Base-by-base conservation (phyloP, 2,888 invertebrate genomes). In the Pollenia amentaria region DNA sequence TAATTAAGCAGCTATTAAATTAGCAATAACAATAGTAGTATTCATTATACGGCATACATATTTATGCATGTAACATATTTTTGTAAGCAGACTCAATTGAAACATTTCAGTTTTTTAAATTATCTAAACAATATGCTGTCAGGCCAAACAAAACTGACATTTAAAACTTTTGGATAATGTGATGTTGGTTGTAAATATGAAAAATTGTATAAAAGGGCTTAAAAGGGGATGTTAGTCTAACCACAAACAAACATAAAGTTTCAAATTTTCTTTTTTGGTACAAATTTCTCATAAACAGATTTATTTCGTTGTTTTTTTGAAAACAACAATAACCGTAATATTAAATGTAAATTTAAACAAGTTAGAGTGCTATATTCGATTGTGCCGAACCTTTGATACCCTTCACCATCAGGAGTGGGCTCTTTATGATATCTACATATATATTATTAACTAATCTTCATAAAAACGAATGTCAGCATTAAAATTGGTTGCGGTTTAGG, bases 71-170 rank as follows among this genome's bases (percentile, higher is more conserved):
- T 9, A 2, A 64, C 18, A 46, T 3, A 67, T 11, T 10, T 67
- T 48, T 9, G 18, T 16, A 2, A 64, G 12, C 14, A 29, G 18
- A 8, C 2, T 11, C 55, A 29, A 11, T 48, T 29, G 16, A 46
- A 60, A 73, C 42, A 14, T 60, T 73, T 73, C 29, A 46, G 62
- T 75, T 75, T 75, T 48, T 9, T 38, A 48, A 75, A 75, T 60
- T 60, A 73, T 73, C 48, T 60, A 38, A 73, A 73, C 16, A 44
- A 48, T 44, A 60, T 60, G 72, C 42, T 60, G 57, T 46, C 38
- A 9, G 46, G 1, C 7, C 44, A n/a, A 1, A 18, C 3, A 62
- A 29, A 16, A 38, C 7, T 53, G 48, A 38, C 51, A 18, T 51
- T 7, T n/a, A 38, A 38, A 10, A 51, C 48, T 40, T 38, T 40